Base-by-base conservation (phyloP, 2,113 vertebrate genomes). In the Eleginops maclovinus region DNA sequence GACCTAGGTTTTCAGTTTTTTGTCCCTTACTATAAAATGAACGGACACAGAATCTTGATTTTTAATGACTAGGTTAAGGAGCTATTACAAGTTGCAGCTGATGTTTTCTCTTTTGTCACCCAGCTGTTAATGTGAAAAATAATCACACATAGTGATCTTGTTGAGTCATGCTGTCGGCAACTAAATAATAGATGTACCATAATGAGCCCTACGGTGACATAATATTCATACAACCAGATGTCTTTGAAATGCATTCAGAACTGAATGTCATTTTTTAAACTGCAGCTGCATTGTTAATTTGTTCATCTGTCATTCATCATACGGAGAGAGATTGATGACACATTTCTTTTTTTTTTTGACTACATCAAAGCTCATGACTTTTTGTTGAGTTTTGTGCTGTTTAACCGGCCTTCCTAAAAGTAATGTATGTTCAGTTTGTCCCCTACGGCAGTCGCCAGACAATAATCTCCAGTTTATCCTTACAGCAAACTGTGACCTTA, bases 111-210 rank as follows among this genome's bases (percentile, higher is more conserved):
- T 65, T 49, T 36, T 12, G 41, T 54, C 14, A 2, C 75, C 14
- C 2, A 60, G 54, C 82, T 63, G 24, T 59, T 64, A 41, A 49
- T 85, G 59, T 65, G 19, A 64, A 77, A 65, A 69, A 64, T 12
- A 65, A 60, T 71, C 28, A 62, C 17, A 36, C 22, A 46, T 11
- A 2, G 46, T 71, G 71, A 79, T 49, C 77, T 71, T 28, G 9
- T 15, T 55, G 44, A 74, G 40, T 47, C 46, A 53, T 43, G 47
- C 17, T 63, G 3, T 60, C 1, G 2, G 31, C 47, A 28, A 56
- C 15, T 69, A 54, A 61, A 46, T 5, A 1, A 54, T 21, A 14
- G 36, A 47, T 15, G 5, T n/a, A 16, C 26, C 51, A 46, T 64
- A 15, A 22, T 21, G 1, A 70, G 26, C 58, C 36, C 17, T 36